These are phyloP conservation scores for Corbicula japonica DNA, from an alignment of 2,888 invertebrate species.

Conservation along the genomic window DNA sequence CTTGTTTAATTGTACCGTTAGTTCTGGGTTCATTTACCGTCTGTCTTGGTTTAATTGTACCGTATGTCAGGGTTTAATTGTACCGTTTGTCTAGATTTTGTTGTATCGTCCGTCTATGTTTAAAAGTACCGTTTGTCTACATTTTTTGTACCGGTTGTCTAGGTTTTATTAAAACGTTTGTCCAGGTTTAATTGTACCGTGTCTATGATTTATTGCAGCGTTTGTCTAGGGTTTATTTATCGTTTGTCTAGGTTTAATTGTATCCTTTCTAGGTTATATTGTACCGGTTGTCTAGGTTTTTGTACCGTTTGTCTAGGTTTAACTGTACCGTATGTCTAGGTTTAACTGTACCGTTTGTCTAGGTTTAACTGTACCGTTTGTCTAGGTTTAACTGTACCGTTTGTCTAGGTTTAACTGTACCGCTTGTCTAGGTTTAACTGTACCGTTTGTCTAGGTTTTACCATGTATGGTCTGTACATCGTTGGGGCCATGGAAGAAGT, in stretches of 20 bases:
- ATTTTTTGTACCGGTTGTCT: too few species aligned
- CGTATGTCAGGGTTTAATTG: not conserved
- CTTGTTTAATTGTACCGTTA: too few species aligned
- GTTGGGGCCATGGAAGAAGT: slow-evolving; percentile 82
- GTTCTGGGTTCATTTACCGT: not conserved
- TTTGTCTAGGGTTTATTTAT: too few species aligned
- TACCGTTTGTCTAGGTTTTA: slow-evolving; percentile 66
- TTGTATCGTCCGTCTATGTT: too few species aligned
- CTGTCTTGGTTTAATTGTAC: not conserved
- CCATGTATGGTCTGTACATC: slow-evolving; percentile 80
- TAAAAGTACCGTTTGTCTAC: too few species aligned
- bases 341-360: not conserved
- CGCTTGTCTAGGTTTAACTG: not conserved
- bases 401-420: not conserved
- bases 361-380: not conserved
- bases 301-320: not conserved
- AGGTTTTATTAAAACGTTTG: too few species aligned
- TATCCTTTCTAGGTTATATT: too few species aligned
- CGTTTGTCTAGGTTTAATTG: too few species aligned
- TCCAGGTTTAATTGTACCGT: too few species aligned
- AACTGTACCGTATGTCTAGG: not conserved
- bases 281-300: too few species aligned
- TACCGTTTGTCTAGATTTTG: not conserved
- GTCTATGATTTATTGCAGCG: too few species aligned
- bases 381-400: not conserved